Evolutionary conservation across 2,113 vertebrate species (phyloP).

Genomic region (Chauna torquata): DNA sequence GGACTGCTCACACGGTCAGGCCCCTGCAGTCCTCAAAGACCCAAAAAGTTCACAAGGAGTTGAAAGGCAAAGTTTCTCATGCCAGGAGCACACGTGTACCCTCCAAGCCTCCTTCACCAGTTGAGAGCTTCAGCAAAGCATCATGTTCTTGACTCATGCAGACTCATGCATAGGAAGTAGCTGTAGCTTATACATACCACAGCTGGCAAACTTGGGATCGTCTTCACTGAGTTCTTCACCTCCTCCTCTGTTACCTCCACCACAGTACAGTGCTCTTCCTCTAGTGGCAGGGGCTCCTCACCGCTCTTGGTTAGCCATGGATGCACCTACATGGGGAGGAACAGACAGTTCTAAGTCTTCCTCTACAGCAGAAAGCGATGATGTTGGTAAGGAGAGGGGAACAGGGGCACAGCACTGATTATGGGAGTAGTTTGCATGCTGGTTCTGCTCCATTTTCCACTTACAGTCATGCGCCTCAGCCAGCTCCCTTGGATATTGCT

Average conservation of each 20-base stretch:
- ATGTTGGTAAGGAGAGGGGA: too few species aligned
- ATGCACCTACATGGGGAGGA: conserved; percentile 77
- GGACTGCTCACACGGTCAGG: not conserved
- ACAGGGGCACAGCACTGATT: not conserved
- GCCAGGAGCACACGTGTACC: not conserved
- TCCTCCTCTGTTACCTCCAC: conserved; percentile 98
- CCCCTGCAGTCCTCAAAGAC: not conserved
- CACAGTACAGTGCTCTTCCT: conserved; percentile 92
- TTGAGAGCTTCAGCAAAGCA: not conserved
- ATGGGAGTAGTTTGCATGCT: fast-evolving
- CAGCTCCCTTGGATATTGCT: not conserved
- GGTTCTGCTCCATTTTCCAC: not conserved
- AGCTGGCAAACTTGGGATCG: conserved; percentile 92
- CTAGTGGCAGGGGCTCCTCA: conserved; percentile 85
- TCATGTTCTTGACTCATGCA: fast-evolving
- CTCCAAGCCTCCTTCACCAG: not conserved
- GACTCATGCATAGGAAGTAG: not conserved
- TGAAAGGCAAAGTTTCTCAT: not conserved
- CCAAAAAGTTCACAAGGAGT: not conserved
- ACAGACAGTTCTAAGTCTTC: not conserved
- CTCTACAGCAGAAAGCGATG: not conserved
- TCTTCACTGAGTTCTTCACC: conserved; percentile 95
- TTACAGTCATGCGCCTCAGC: fast-evolving
- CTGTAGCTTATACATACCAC: conserved; percentile 81
- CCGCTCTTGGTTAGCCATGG: conserved; percentile 89